These are phyloP conservation scores for Hermaeophaga mercurialis DNA, from an alignment of 2,888 invertebrate species.

Conservation along the genomic window DNA sequence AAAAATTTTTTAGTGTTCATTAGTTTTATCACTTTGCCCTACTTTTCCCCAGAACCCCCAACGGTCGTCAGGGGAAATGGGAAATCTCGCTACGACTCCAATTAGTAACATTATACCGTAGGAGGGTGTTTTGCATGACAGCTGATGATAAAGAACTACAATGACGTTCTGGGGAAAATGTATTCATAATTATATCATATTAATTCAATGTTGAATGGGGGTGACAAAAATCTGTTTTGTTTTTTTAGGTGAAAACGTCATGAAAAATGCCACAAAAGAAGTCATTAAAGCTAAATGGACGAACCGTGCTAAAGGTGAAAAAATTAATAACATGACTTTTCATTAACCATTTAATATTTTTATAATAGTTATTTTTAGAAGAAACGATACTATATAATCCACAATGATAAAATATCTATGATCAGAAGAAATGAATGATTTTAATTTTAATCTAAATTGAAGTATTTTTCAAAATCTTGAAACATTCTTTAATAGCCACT, in stretches of 20 bases:
- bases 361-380: too few relatives aligned
- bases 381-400: too few relatives aligned
- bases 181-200: slow-evolving; percentile 11
- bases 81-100: slow-evolving; percentile 38
- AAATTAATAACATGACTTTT: too few relatives aligned
- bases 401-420: too few relatives aligned
- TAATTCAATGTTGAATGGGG: slow-evolving; percentile 7
- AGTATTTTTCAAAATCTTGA: too few relatives aligned
- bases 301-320: not conserved
- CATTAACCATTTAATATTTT: too few relatives aligned
- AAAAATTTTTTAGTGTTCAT: too few relatives aligned
- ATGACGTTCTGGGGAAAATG: slow-evolving; percentile 10
- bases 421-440: too few relatives aligned
- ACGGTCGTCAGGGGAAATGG: slow-evolving; percentile 34
- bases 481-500: too few relatives aligned
- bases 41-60: not conserved
- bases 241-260: not conserved
- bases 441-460: too few relatives aligned
- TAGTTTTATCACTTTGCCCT: not conserved
- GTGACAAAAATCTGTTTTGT: not conserved
- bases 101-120: slow-evolving; percentile 43
- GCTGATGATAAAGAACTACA: slow-evolving; percentile 25
- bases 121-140: slow-evolving; percentile 32
- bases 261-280: slow-evolving; percentile 2
- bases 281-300: not conserved